These are phyloP conservation scores for Monochamus saltuarius DNA, from an alignment of 1,140 invertebrate species.

Conservation along the genomic window DNA sequence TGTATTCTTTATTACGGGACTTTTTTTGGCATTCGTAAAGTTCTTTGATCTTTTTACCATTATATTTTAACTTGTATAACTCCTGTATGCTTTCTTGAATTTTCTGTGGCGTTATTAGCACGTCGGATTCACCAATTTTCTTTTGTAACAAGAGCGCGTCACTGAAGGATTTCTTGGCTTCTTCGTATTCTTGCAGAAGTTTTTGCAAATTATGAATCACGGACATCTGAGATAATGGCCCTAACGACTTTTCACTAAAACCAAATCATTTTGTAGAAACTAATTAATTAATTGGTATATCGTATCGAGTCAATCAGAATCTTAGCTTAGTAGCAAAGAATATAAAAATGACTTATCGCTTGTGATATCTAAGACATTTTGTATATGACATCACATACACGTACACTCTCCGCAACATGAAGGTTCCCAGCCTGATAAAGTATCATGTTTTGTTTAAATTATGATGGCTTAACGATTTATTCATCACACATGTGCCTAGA, in stretches of 20 bases:
- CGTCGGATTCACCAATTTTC: constrained; percentile 12
- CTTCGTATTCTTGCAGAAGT: constrained; percentile 34
- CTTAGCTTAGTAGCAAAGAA: too few relatives aligned
- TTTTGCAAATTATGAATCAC: constrained; percentile 29
- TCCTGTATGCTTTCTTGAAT: constrained; percentile 24
- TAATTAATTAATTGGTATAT: too few relatives aligned
- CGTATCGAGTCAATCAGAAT: too few relatives aligned
- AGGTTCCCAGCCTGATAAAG: too few relatives aligned
- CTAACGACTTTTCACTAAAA: constrained; percentile 37
- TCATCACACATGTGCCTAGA: too few relatives aligned
- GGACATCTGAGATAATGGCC: constrained; percentile 21
- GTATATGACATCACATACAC: too few relatives aligned
- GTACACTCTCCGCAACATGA: too few relatives aligned
- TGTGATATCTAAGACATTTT: too few relatives aligned
- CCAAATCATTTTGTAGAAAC: neutral
- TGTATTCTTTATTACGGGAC: constrained; percentile 27
- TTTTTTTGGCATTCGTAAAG: constrained; percentile 33
- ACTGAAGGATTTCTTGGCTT: constrained; percentile 37
- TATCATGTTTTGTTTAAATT: too few relatives aligned
- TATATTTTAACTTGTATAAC: constrained; percentile 36
- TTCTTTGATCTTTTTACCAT: constrained; percentile 40
- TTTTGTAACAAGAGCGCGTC: constrained; percentile 23
- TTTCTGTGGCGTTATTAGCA: constrained; percentile 23
- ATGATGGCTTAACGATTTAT: too few relatives aligned
- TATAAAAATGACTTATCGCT: too few relatives aligned